These are phyloP conservation scores for Phymatocera aterrima DNA, from an alignment of 2,888 invertebrate genomes.

Conservation along the genomic window DNA sequence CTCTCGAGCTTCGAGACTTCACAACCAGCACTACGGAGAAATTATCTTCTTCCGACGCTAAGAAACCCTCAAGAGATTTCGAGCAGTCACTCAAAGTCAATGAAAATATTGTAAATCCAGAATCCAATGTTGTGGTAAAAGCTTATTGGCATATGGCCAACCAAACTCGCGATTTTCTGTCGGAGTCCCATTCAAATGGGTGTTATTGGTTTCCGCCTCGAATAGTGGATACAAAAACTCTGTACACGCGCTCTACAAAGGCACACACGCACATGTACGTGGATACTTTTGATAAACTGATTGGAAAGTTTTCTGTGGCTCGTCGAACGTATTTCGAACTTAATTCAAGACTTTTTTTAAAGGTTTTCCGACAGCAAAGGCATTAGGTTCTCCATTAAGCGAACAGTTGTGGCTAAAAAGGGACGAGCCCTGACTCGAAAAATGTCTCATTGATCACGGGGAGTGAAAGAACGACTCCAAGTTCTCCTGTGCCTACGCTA, in stretches of 20 bases:
- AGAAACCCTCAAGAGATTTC: no score
- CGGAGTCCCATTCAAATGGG: background rate
- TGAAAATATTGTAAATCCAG: no score
- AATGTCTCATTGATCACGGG: slow-evolving; percentile 4
- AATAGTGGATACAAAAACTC: no score
- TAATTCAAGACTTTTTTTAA: background rate
- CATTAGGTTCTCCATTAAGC: background rate
- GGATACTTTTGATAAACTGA: background rate
- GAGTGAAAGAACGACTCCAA: background rate
- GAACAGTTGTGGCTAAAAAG: background rate
- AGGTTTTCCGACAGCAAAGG: background rate
- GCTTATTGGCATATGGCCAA: background rate
- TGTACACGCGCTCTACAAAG: background rate
- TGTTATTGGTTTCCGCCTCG: no score
- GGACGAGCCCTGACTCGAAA: background rate
- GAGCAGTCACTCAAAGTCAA: no score
- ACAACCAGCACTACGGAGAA: no score
- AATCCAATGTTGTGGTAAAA: no score
- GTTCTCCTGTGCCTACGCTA: background rate
- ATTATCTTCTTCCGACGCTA: no score
- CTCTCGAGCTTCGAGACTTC: background rate
- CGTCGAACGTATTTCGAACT: background rate
- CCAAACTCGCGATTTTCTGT: background rate
- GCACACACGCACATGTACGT: background rate
- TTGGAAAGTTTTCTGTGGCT: background rate